Evolutionary conservation across 2,888 invertebrate species (phyloP).

Genomic region (Chymomyza procnemis): DNA sequence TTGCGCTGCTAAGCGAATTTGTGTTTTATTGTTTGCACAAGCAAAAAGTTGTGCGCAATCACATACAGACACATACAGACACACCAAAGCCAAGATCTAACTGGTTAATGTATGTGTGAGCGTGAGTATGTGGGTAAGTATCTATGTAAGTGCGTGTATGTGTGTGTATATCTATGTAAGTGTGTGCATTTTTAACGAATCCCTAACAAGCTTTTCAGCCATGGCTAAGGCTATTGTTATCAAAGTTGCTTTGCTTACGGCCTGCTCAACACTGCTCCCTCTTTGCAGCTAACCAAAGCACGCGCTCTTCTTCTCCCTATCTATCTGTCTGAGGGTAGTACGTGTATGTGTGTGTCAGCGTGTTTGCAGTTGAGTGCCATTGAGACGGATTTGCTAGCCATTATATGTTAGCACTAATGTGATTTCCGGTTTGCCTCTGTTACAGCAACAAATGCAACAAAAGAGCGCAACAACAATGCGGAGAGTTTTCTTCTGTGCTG

Average conservation of each 20-base stretch:
- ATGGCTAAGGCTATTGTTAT: slow-evolving; percentile 62
- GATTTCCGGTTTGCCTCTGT: slow-evolving; percentile 67
- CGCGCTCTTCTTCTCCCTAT: neutral
- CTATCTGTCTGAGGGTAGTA: neutral
- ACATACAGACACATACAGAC: slow-evolving; percentile 11
- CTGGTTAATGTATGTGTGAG: slow-evolving; percentile 8
- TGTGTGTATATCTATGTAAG: slow-evolving; percentile 42
- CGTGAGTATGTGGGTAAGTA: slow-evolving; percentile 30
- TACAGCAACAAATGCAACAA: slow-evolving; percentile 7
- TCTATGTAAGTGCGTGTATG: slow-evolving; percentile 35
- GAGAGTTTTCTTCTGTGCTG: slow-evolving; percentile 10
- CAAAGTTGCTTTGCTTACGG: slow-evolving; percentile 49
- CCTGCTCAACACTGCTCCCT: slow-evolving; percentile 1
- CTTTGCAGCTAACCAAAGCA: neutral
- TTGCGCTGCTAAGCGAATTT: slow-evolving; percentile 66
- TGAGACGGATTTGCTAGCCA: slow-evolving; percentile 68
- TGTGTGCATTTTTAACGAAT: slow-evolving; percentile 66
- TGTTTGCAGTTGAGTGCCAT: slow-evolving; percentile 58
- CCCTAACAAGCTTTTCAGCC: slow-evolving; percentile 67
- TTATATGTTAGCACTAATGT: slow-evolving; percentile 67
- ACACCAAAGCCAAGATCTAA: slow-evolving; percentile 12
- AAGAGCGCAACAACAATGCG: neutral
- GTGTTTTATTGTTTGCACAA: slow-evolving; percentile 73
- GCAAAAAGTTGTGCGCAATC: slow-evolving; percentile 62
- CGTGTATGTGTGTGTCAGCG: slow-evolving; percentile 2